Percentiles rank a stretch among this genome's conserved stretches.
Conservation (phyloP, 2,797 vertebrate species). For the Sitta carolinensis region DNA sequence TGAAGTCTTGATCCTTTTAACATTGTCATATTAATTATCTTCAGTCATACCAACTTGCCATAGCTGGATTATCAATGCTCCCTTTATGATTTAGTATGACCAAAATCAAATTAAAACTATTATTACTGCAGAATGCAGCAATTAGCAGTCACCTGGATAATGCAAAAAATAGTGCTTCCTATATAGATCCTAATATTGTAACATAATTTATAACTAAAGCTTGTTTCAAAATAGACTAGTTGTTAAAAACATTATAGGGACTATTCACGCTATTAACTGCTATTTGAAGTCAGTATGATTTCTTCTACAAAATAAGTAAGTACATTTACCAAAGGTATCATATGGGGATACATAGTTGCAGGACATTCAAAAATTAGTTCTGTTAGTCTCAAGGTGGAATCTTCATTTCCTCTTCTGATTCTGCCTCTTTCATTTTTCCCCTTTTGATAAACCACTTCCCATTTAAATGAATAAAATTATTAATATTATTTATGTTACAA, state of each 20-base stretch:
- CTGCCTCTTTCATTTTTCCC: not conserved
- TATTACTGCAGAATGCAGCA: not conserved
- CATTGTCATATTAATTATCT: not conserved
- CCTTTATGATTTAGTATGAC: not conserved
- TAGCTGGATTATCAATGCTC: not conserved
- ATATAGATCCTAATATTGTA: not conserved
- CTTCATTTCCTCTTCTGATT: not conserved
- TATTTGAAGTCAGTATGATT: not conserved
- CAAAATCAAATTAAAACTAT: not conserved
- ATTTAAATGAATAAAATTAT: constrained; percentile 38
- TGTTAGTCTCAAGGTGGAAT: not conserved
- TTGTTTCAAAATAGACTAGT: not conserved
- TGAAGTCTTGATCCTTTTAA: not conserved
- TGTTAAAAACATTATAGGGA: not conserved
- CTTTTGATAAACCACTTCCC: constrained; percentile 4
- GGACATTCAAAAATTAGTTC: not conserved
- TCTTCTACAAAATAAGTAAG: not conserved
- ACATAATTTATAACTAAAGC: not conserved
- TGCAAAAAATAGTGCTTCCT: not conserved
- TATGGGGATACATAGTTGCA: not conserved
- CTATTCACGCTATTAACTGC: not conserved
- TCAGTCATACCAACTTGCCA: not conserved
- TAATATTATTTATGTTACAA: not conserved
- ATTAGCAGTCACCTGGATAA: not conserved
- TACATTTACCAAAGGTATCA: not conserved